Base-by-base conservation (phyloP, 2,888 invertebrate genomes). In the Candidula unifasciata region DNA sequence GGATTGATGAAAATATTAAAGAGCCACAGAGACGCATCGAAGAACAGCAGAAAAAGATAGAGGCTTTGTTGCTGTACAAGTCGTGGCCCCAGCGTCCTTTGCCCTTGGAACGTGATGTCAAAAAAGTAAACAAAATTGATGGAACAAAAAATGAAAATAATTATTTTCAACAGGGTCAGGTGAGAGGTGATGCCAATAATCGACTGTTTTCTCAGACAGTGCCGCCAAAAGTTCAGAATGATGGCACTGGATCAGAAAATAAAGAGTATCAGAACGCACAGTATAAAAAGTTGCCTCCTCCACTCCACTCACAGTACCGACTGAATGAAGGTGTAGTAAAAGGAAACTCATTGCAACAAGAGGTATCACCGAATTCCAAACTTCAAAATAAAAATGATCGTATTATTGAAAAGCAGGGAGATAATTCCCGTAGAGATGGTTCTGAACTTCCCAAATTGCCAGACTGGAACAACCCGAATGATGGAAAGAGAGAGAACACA, bases 1-100 rank as follows among this genome's bases (percentile, higher is more conserved):
- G 89, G 88, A 44, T 89, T 3, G 84, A 86, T 33, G 86, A 87
- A 54, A 87, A 89, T 52, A 74, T 89, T 3, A 24, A 68, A 27
- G 83, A 87, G 54, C 60, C 37, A 79, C 82, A 74, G 8, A 68
- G 54, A 27, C 54, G 79, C 27, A 68, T 84, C n/a, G 74, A 79
- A 18, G 84, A 83, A 6, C 64, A 79, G 24, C 66, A 68, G 21
- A 69, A 57, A 24, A 85, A 85, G 79, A 84, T 87, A n/a, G 60
- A 80, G 8, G n/a, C n/a, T 2, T 35, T 87, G 80, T 54, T 83
- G n/a, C 35, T 57, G 3, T 37, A n/a, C 0, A 86, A 74, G 18
- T 27, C 37, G 8, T 88, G 87, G 87, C 66, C 83, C 13, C 78
- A 60, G 21, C 86, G 87, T 35, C 88, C 88, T 37, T 57, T 83